Conservation (phyloP, 2,797 vertebrate species). For the Enteromius anoplus region DNA sequence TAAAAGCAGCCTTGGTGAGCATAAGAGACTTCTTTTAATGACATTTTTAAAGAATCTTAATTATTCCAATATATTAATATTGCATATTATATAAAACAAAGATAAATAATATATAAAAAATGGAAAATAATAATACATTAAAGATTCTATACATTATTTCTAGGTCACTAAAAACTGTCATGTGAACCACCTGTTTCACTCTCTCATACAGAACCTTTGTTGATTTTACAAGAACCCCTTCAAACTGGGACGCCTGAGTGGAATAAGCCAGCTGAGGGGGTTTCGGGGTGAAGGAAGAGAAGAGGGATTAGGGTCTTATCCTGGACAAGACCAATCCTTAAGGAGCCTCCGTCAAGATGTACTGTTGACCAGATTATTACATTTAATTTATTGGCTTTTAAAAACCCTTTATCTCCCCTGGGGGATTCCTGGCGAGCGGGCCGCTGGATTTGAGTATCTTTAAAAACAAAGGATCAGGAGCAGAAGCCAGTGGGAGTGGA, state of each 20-base stretch:
- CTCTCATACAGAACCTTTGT: slow-evolving; percentile 25
- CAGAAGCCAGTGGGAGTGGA: slow-evolving; percentile 3
- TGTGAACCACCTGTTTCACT: neutral
- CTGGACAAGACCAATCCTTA: slow-evolving; percentile 64
- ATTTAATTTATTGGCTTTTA: slow-evolving; percentile 58
- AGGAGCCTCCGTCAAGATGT: slow-evolving; percentile 49
- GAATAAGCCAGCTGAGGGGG: slow-evolving; percentile 34
- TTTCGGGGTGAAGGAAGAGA: slow-evolving; percentile 51
- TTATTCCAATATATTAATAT: neutral
- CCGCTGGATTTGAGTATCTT: slow-evolving; percentile 46
- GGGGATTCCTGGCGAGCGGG: slow-evolving; percentile 39
- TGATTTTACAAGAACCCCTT: slow-evolving; percentile 39
- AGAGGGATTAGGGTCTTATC: slow-evolving; percentile 75
- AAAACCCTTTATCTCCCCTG: slow-evolving; percentile 44
- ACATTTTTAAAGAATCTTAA: neutral
- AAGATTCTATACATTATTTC: neutral
- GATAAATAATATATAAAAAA: neutral
- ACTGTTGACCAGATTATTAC: slow-evolving; percentile 64
- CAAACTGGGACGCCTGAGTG: slow-evolving; percentile 45
- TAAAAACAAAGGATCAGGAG: slow-evolving; percentile 54
- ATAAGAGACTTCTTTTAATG: neutral
- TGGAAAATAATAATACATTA: neutral
- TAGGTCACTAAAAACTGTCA: neutral
- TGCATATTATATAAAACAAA: neutral
- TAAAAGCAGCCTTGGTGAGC: neutral